Base-by-base conservation (phyloP, 2,888 invertebrate genomes). In the Acronicta psi region DNA sequence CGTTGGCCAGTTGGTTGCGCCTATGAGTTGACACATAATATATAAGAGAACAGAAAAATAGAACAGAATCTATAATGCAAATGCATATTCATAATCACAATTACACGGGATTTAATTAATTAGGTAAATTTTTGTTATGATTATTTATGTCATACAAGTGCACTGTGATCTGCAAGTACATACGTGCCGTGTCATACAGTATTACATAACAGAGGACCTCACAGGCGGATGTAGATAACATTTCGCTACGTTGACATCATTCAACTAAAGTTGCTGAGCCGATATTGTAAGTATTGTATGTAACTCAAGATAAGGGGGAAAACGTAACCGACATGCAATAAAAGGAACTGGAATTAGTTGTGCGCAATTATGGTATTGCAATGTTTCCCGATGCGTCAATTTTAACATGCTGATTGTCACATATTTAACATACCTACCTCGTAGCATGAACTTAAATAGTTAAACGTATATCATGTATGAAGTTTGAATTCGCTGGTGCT, bases 181-280 rank as follows among this genome's bases (percentile, higher is more conserved):
- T 49, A 49, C 58, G 54, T 63, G 54, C 69, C 52, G 61, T 77
- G 73, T 73, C 23, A 23, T 23, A 23, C 8, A 23, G 77, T 80
- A 69, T 7, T 37, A 62, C 25, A 64, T 59, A 76, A 72, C 72
- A 74, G 68, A 64, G 79, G 81, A 82, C 81, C 83, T 76, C 84
- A 80, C 83, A 82, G 72, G 79, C 91, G 91, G 91, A 91, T 90
- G 87, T 83, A 87, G 89, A 90, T 91, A 90, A 87, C 83, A 88
- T 89, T 89, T 89, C 84, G 84, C 84, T 75, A 77, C 79, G 83
- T 89, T 88, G 87, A 88, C 89, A 87, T 88, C 85, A 88, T 82
- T 80, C 81, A 17, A 59, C 49, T 59, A 69, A 81, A 69, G 59
- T 73, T 77, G 68, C 74, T 72, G 65, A 54, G 50, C 55, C 59